Conservation (phyloP, 2,888 invertebrate genomes). For the Cantharis rufa region DNA sequence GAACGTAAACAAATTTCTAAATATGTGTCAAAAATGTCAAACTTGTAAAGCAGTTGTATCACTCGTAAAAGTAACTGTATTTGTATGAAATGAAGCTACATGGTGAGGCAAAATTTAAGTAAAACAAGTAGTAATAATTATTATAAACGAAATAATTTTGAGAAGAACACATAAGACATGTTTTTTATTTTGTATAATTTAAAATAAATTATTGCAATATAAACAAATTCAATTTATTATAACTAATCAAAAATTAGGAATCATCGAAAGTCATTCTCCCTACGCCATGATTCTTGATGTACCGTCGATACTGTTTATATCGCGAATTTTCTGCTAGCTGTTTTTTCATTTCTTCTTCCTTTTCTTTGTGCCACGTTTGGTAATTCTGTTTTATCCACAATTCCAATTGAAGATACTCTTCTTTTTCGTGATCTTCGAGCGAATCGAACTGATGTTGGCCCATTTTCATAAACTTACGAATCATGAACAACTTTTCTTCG, state of each 20-base stretch:
- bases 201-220: slow-evolving; percentile 5
- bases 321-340: slow-evolving; percentile 83
- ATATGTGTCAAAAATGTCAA: neutral
- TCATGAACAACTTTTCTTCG: slow-evolving; percentile 83
- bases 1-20: neutral
- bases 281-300: slow-evolving; percentile 87
- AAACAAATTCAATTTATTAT: neutral
- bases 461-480: slow-evolving; percentile 76
- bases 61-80: neutral
- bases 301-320: slow-evolving; percentile 87
- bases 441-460: slow-evolving; percentile 73
- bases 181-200: neutral
- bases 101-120: neutral
- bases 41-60: neutral
- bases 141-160: neutral
- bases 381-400: slow-evolving; percentile 86
- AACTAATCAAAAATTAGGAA: slow-evolving; percentile 56
- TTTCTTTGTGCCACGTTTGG: slow-evolving; percentile 74
- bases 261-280: slow-evolving; percentile 92
- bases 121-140: no score
- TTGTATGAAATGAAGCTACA: neutral
- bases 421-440: slow-evolving; percentile 73
- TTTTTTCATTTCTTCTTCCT: slow-evolving; percentile 84
- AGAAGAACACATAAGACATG: neutral
- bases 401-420: slow-evolving; percentile 73